Base-by-base conservation (phyloP, 2,113 vertebrate genomes). In the Phoenicopterus ruber region DNA sequence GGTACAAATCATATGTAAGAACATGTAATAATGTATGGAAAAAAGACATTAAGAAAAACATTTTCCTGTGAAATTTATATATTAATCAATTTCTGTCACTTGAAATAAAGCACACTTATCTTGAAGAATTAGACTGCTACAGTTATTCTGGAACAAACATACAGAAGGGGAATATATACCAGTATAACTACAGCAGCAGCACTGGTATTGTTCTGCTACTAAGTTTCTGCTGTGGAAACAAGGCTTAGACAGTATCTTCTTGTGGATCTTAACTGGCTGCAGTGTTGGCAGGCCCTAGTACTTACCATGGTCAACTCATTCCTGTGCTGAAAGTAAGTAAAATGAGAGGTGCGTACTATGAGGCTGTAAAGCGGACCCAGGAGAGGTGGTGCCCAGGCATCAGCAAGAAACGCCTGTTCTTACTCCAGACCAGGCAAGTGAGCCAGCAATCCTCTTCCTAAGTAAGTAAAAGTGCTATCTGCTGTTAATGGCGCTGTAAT, bases 101-200 rank as follows among this genome's bases (percentile, higher is more conserved):
- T 88, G 61, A 91, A 97, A 96, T 97, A 97, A 97, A 96, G 66
- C 49, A 57, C 24, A 58, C 32, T 82, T 82, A 61, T 14, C 72
- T 71, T 0, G 0, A 85, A 32, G 5, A 49, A 18, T 18, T 72
- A 31, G 38, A 52, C 44, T 71, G 69, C 86, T 90, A 17, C 20
- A 62, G 25, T 96, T 89, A 69, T 17, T 95, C 61, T 87, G 86
- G 81, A 82, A n/a, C 1, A 11, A 72, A 40, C 20, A 10, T 25
- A 34, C 49, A 10, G 6, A 69, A 12, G 15, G 13, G 31, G 63
- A 92, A 40, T 3, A 16, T 9, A 11, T 25, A 50, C 16, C 29
- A 46, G 31, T 18, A 1, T 46, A 69, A 69, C 18, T 59, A 13
- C 34, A 72, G 25, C 54, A 66, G 22, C 34, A 62, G 13, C 8